Conservation (phyloP, 53 echinoderm and acorn worm species). For the Echinarachnius parma region DNA sequence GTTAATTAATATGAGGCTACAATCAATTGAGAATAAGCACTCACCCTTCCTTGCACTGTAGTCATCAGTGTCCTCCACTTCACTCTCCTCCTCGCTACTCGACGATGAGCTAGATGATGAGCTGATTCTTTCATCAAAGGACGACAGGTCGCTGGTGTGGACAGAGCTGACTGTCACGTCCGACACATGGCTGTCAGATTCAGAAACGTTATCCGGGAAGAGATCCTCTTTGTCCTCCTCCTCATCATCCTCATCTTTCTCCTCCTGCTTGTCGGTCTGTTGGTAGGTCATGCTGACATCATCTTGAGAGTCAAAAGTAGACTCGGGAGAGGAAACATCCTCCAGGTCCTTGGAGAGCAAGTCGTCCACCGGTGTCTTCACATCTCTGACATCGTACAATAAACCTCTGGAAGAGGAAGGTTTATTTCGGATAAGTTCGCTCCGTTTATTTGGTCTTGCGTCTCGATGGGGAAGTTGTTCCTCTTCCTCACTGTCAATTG, state of each 20-base stretch:
- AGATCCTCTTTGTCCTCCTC: slow-evolving; percentile 5
- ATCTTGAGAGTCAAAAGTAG: slow-evolving; percentile 11
- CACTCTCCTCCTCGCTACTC: slow-evolving; percentile 41
- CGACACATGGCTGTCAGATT: slow-evolving; percentile 52
- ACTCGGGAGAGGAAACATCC: slow-evolving; percentile 19
- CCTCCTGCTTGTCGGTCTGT: neutral
- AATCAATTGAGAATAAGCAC: too few species aligned
- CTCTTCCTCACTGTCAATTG: slow-evolving; percentile 22
- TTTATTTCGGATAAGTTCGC: too few species aligned
- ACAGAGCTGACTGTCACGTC: slow-evolving; percentile 98
- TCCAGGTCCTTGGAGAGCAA: slow-evolving; percentile 17
- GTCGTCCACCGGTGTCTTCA: slow-evolving; percentile 5
- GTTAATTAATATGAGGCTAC: too few species aligned
- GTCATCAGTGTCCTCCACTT: slow-evolving; percentile 42
- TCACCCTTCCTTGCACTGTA: slow-evolving; percentile 37
- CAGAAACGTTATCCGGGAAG: slow-evolving; percentile 22
- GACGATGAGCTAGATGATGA: slow-evolving; percentile 54
- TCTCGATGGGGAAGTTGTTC: neutral
- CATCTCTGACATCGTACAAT: neutral
- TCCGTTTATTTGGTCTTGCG: neutral
- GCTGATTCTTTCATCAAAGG: slow-evolving; percentile 86
- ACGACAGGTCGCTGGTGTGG: slow-evolving; percentile 96
- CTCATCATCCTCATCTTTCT: slow-evolving; percentile 32
- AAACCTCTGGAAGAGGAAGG: too few species aligned
- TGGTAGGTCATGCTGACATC: neutral